Evolutionary conservation across 1,140 invertebrate species (phyloP), one percentile per base, ranked within the genome.

Genomic region (Cyclina sinensis): DNA sequence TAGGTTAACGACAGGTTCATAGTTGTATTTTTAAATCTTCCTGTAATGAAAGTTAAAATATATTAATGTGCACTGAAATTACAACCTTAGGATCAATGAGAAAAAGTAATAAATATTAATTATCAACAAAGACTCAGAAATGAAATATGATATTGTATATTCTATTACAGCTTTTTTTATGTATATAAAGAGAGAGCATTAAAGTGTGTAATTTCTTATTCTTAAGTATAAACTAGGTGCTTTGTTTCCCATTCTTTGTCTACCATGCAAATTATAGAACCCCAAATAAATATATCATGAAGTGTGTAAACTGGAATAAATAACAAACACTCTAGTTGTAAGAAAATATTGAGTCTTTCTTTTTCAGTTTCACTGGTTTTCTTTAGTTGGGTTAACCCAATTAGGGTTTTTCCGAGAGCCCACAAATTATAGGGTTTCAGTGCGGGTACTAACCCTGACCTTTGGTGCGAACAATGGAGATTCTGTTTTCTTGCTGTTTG

Each of bases 41-140:
- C n/a, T n/a, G n/a, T n/a, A n/a, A n/a, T n/a, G n/a, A 43, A 43
- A 43, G 5, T 43, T 43, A 7, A 14, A 43, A 43, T 14, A 43
- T 43, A 16, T 70, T 14, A 70, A 14, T 37, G 11, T 78, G 74
- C 74, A 78, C 27, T 78, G 48, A 78, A 78, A 78, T 78, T 78
- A 81, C 7, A 59, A 62, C 57, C 1, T 78, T 70, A 21, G 2
- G 43, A 21, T 74, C 4, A 54, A 59, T 27, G 27, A 27, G 57
- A 32, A 62, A 81, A 21, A 32, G 39, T 84, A 9, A 83, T 83
- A 84, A 84, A 84, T 84, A 84, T 73, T 54, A 73, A 73, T 84
- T 84, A 84, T 84, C 62, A 68, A 84, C 62, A 46, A 54, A 84
- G 65, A 73, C 30, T 37, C 46, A 27, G 16, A 48, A 35, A 35